These are phyloP conservation scores for Menidia beryllina DNA, from an alignment of 2,113 vertebrate genomes.

Conservation along the genomic window DNA sequence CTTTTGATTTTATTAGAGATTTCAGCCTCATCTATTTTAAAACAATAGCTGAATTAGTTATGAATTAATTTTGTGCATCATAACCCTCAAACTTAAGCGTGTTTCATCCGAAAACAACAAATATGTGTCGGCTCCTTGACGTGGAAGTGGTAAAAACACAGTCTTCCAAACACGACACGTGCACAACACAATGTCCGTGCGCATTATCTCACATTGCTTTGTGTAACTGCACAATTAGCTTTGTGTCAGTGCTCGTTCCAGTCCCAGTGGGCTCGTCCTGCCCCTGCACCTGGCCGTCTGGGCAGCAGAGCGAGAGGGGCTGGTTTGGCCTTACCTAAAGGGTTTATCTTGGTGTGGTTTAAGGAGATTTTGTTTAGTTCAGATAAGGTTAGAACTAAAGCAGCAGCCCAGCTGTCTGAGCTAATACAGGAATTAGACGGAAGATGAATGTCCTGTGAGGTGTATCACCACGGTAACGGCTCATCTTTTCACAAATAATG, in stretches of 20 bases:
- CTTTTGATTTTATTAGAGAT: neutral
- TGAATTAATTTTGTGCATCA: too few species aligned
- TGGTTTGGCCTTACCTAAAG: neutral
- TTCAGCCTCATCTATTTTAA: too few species aligned
- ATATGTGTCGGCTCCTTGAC: neutral
- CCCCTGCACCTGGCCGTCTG: conserved; percentile 12
- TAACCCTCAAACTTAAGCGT: neutral
- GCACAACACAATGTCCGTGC: neutral
- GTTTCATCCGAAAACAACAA: neutral
- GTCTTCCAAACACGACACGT: neutral
- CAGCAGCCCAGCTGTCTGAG: neutral
- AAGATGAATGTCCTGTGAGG: conserved; percentile 45
- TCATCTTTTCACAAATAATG: neutral
- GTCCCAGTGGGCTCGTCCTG: neutral
- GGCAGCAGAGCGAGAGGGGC: conserved; percentile 14
- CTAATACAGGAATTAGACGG: conserved; percentile 25
- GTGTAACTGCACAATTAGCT: neutral
- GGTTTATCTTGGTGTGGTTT: conserved; percentile 35
- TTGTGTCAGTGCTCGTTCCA: neutral
- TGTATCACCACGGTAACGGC: neutral
- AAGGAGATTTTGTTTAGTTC: conserved; percentile 43
- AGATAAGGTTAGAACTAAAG: conserved; percentile 18
- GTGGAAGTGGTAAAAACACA: neutral
- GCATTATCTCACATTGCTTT: neutral
- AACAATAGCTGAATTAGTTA: too few species aligned